These are phyloP conservation scores for Calyptomena viridis DNA, from an alignment of 2,113 vertebrate species.

Conservation along the genomic window DNA sequence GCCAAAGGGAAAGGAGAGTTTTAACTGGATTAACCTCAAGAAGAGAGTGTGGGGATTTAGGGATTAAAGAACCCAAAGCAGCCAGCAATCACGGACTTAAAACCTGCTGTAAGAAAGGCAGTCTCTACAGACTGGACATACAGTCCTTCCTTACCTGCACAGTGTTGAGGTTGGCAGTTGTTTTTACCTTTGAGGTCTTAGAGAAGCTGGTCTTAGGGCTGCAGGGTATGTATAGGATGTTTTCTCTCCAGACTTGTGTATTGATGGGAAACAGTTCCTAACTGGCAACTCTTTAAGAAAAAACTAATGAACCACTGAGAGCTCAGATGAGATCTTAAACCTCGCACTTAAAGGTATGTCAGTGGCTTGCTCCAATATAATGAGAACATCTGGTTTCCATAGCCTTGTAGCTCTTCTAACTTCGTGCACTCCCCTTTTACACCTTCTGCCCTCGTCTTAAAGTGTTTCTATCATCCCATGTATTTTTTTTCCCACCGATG, in stretches of 20 bases:
- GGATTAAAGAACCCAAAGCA: constrained; percentile 62
- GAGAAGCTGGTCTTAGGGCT: background rate
- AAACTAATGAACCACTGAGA: background rate
- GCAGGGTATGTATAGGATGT: background rate
- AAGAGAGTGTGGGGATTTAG: constrained; percentile 58
- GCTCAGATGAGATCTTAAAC: background rate
- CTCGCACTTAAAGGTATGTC: background rate
- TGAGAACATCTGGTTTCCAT: background rate
- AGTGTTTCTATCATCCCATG: background rate
- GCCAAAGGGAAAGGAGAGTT: constrained; percentile 37
- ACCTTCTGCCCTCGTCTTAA: background rate
- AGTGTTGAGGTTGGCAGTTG: background rate
- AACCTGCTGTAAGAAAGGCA: background rate
- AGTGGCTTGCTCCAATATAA: background rate
- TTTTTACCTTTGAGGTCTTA: background rate
- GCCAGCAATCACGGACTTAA: constrained; percentile 34
- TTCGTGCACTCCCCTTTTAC: background rate
- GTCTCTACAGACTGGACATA: background rate
- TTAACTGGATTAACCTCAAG: constrained; percentile 68
- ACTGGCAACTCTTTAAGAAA: background rate
- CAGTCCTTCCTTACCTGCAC: background rate
- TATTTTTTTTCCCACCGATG: background rate
- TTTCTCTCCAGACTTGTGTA: background rate
- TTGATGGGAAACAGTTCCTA: background rate
- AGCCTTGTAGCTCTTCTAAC: background rate